Conservation (phyloP, 2,113 vertebrate species). For the Eurypyga helias region DNA sequence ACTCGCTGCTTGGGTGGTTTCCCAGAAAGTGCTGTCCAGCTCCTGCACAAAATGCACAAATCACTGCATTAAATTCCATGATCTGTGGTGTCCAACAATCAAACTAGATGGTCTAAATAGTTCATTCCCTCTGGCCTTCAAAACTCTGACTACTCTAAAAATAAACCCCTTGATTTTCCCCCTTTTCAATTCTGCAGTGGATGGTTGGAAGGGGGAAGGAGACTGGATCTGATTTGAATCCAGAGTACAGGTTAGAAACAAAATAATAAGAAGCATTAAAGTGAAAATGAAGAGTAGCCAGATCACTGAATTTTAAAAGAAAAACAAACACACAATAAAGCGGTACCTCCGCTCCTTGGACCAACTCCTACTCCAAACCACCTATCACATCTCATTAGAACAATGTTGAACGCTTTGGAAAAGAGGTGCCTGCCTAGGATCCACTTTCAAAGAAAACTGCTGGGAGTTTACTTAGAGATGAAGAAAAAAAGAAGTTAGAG, state of each 20-base stretch:
- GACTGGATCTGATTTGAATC: constrained; percentile 57
- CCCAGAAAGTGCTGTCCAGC: not conserved
- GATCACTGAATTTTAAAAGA: constrained; percentile 52
- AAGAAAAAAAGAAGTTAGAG: constrained; percentile 26
- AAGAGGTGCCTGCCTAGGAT: constrained; percentile 43
- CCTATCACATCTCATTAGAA: constrained; percentile 53
- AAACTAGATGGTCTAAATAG: not conserved
- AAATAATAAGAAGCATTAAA: constrained; percentile 56
- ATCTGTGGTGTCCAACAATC: not conserved
- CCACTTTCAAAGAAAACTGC: constrained; percentile 62
- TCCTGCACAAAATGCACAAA: not conserved
- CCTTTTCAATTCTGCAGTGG: not conserved
- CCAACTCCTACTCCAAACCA: constrained; percentile 61
- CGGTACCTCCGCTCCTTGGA: constrained; percentile 50
- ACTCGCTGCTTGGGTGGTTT: not conserved
- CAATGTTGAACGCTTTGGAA: constrained; percentile 52
- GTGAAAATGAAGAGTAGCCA: constrained; percentile 51
- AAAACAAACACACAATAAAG: constrained; percentile 69
- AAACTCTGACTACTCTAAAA: not conserved
- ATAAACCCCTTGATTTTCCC: not conserved
- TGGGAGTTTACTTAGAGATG: constrained; percentile 58
- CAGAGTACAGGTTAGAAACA: constrained; percentile 60
- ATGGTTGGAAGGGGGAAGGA: not conserved
- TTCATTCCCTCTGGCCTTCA: not conserved
- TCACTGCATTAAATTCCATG: not conserved